phyloP scores from a whole-genome alignment of 2,797 vertebrate species.

The Pogonophryne albipinna region DNA sequence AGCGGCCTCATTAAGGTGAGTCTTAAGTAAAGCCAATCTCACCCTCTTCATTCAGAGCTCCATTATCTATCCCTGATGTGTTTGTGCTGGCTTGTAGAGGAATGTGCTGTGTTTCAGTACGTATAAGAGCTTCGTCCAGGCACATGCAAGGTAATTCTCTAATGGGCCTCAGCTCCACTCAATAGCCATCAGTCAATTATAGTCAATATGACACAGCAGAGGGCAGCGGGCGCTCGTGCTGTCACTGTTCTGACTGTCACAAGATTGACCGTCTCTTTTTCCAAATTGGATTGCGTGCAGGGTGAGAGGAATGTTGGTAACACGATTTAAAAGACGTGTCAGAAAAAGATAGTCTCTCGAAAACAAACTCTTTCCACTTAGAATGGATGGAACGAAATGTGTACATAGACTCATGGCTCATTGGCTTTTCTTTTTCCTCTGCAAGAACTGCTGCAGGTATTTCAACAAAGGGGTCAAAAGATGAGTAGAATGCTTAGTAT shows the following conservation, averaged over 20 bases:
- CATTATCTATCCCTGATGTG: conserved; percentile 21
- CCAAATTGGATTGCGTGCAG: conserved; percentile 49
- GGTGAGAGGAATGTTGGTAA: conserved; percentile 43
- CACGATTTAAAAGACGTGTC: conserved; percentile 26
- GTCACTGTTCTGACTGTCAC: conserved; percentile 46
- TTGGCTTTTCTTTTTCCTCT: conserved; percentile 5
- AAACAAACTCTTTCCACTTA: conserved; percentile 32
- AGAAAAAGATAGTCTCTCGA: conserved; percentile 25
- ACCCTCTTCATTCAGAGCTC: conserved; percentile 9
- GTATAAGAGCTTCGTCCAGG: conserved; percentile 25
- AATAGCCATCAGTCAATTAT: conserved; percentile 59
- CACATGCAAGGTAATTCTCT: conserved; percentile 63
- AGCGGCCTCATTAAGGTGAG: background rate
- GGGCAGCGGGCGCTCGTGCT: conserved; percentile 39
- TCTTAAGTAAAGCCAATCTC: background rate
- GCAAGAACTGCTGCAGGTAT: conserved; percentile 22
- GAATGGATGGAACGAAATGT: conserved; percentile 17
- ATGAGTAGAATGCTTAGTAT: conserved; percentile 21
- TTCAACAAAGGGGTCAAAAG: conserved; percentile 39
- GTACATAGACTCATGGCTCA: background rate
- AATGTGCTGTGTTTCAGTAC: conserved; percentile 52
- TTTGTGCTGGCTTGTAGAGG: conserved; percentile 43
- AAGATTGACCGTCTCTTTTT: conserved; percentile 49
- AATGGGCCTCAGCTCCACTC: conserved; percentile 57
- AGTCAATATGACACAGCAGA: conserved; percentile 61